Conservation (phyloP, 2,888 invertebrate genomes). For the Ryuthela nishihirai region DNA sequence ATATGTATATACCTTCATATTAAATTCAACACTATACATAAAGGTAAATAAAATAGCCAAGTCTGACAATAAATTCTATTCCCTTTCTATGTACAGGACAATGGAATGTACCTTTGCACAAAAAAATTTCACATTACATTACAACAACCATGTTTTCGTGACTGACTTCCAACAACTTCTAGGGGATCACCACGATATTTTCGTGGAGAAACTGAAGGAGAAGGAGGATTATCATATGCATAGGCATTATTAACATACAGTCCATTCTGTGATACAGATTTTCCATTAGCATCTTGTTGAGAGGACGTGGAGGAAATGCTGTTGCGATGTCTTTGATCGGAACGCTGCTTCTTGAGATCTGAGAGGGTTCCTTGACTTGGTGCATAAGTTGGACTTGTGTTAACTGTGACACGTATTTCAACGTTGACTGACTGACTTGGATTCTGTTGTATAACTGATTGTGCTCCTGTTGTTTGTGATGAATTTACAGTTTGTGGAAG, state of each 20-base stretch:
- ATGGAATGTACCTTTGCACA: no score
- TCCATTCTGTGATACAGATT: conserved; percentile 20
- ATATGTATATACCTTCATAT: no score
- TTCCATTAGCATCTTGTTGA: conserved; percentile 16
- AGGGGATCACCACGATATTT: conserved; percentile 41
- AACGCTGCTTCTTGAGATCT: conserved; percentile 85
- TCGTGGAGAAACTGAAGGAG: conserved; percentile 35
- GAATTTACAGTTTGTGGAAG: conserved; percentile 6
- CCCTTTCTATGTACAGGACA: no score
- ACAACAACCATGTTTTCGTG: conserved; percentile 40
- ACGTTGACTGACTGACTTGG: conserved; percentile 46
- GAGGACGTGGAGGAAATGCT: conserved; percentile 24
- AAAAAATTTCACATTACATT: conserved; percentile 29
- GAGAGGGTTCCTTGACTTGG: conserved; percentile 76
- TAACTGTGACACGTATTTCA: conserved; percentile 46
- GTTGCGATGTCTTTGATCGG: conserved; percentile 42
- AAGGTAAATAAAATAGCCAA: no score
- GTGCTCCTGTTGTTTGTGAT: conserved; percentile 9
- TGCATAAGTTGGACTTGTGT: conserved; percentile 61
- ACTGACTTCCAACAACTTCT: conserved; percentile 41
- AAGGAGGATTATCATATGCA: conserved; percentile 33
- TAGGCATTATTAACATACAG: conserved; percentile 10
- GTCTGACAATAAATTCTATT: no score
- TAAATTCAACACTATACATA: no score
- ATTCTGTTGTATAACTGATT: conserved; percentile 19